A percentile compares a stretch with the other conserved stretches of the same genome.
These are phyloP conservation scores for Hemichromis elongatus DNA, from an alignment of 2,113 vertebrate genomes.

Conservation along the genomic window DNA sequence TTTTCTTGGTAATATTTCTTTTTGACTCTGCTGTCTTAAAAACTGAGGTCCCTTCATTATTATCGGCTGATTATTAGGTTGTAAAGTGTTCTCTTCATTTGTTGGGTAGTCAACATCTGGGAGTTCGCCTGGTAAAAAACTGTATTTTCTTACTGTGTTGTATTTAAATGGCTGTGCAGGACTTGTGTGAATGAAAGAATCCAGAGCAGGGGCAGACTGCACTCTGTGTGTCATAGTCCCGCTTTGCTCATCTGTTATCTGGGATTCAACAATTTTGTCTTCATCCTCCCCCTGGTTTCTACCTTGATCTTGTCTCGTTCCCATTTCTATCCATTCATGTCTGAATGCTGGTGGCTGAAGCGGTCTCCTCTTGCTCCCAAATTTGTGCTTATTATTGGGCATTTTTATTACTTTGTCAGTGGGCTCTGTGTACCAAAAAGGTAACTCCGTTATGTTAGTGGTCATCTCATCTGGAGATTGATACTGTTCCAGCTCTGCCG, in stretches of 20 bases:
- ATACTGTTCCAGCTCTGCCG: neutral
- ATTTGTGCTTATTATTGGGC: neutral
- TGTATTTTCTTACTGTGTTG: neutral
- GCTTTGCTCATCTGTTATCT: neutral
- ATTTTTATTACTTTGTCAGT: neutral
- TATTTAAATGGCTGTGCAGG: neutral
- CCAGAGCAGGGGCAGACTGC: neutral
- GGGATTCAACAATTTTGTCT: neutral
- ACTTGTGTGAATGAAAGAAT: neutral
- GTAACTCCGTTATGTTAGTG: neutral
- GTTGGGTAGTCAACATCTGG: slow-evolving; percentile 56
- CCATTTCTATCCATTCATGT: slow-evolving; percentile 42
- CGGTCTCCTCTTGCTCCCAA: neutral
- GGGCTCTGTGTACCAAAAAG: neutral
- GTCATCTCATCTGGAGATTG: neutral
- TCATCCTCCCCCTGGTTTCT: neutral
- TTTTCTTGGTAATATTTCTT: neutral
- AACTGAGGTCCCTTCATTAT: neutral
- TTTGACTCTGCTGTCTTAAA: neutral
- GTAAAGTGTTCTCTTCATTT: neutral
- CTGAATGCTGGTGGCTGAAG: neutral
- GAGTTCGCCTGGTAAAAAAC: slow-evolving; percentile 15
- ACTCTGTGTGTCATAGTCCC: slow-evolving; percentile 14
- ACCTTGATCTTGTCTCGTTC: neutral
- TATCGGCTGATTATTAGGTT: neutral